Percentiles rank a stretch among this genome's conserved stretches.
These are phyloP conservation scores for Brachionus sp. DNA, from an alignment of 1,140 invertebrate genomes.

Conservation along the genomic window DNA sequence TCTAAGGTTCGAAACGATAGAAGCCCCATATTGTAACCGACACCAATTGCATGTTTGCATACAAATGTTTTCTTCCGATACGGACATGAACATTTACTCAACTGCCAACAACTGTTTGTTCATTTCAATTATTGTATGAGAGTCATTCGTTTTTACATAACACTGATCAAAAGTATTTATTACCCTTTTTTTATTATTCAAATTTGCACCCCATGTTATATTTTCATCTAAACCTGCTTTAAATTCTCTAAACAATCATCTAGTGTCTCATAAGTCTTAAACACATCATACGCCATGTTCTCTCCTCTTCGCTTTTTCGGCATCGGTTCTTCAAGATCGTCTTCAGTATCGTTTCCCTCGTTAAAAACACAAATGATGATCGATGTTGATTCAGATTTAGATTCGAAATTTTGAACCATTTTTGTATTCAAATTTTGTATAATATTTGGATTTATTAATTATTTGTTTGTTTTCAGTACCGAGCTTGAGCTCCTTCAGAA, in stretches of 20 bases:
- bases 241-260: not conserved
- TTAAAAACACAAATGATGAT: not conserved
- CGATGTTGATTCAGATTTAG: not conserved
- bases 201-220: not conserved
- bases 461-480: too few species aligned
- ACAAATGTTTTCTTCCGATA: too few species aligned
- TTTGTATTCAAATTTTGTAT: not conserved
- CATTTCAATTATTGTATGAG: not conserved
- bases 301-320: not conserved
- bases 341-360: not conserved
- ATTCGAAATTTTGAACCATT: not conserved
- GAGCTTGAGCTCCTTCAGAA: too few species aligned
- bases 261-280: not conserved
- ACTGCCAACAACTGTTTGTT: too few species aligned
- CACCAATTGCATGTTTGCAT: too few species aligned
- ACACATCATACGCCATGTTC: not conserved
- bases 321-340: not conserved
- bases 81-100: too few species aligned
- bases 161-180: too few species aligned
- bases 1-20: too few species aligned
- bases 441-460: not conserved
- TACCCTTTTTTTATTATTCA: not conserved
- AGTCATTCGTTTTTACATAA: not conserved
- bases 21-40: too few species aligned
- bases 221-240: not conserved